A percentile compares a stretch with the other conserved stretches of the same genome.
phyloP scores from a whole-genome alignment of 2,797 vertebrate genomes.

The Pseudopleuronectes americanus region DNA sequence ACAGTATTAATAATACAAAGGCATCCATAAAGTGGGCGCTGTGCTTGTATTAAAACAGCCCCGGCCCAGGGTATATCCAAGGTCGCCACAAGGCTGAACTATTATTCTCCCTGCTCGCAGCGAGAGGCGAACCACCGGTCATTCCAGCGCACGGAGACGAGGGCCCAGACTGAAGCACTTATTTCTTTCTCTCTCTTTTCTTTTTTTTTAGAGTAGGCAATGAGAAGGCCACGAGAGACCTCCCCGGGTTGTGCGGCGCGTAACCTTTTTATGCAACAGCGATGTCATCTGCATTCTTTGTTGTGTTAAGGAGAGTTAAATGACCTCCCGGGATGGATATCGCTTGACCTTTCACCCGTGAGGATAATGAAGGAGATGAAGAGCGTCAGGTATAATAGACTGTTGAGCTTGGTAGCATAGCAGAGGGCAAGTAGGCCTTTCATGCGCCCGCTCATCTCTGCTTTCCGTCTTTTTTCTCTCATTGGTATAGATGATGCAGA shows the following conservation, averaged over 20 bases:
- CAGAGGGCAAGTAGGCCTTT: slow-evolving; percentile 60
- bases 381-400: slow-evolving; percentile 72
- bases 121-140: slow-evolving; percentile 50
- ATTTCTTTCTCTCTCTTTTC: slow-evolving; percentile 36
- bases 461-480: slow-evolving; percentile 41
- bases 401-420: slow-evolving; percentile 72
- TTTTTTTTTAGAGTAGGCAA: slow-evolving; percentile 74
- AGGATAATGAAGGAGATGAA: slow-evolving; percentile 83
- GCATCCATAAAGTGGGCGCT: slow-evolving; percentile 72
- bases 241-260: slow-evolving; percentile 49
- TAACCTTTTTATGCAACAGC: slow-evolving; percentile 82
- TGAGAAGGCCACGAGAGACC: slow-evolving; percentile 59
- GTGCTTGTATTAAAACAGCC: slow-evolving; percentile 76
- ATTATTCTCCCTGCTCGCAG: slow-evolving; percentile 60
- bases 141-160: slow-evolving; percentile 41
- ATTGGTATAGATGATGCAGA: slow-evolving; percentile 69
- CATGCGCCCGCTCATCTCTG: slow-evolving; percentile 34
- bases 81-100: slow-evolving; percentile 76
- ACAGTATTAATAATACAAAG: slow-evolving; percentile 84
- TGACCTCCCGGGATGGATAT: slow-evolving; percentile 78
- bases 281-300: slow-evolving; percentile 81
- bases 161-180: slow-evolving; percentile 43
- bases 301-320: slow-evolving; percentile 85
- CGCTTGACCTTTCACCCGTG: slow-evolving; percentile 79
- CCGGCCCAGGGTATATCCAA: slow-evolving; percentile 73